These are phyloP conservation scores for Gallinago nigripennis DNA, from an alignment of 2,797 vertebrate genomes.

Conservation along the genomic window DNA sequence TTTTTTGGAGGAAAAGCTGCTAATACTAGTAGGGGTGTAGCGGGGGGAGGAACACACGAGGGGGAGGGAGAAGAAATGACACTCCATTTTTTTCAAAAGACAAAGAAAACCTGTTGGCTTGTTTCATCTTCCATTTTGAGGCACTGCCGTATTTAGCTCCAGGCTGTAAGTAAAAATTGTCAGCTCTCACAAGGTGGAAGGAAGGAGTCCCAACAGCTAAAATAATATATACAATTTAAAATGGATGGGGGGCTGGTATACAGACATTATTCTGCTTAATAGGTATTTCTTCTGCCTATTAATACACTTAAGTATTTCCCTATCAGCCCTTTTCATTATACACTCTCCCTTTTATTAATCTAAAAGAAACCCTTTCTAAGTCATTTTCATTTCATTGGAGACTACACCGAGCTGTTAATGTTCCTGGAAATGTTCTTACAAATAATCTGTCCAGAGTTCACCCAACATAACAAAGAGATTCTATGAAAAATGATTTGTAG, in stretches of 20 bases:
- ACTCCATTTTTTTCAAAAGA: slow-evolving; percentile 42
- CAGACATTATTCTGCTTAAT: not conserved
- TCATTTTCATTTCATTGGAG: slow-evolving; percentile 21
- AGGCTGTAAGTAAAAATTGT: slow-evolving; percentile 40
- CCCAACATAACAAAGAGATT: slow-evolving; percentile 64
- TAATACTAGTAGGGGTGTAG: not conserved
- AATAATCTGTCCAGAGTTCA: slow-evolving; percentile 62
- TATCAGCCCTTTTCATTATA: not conserved
- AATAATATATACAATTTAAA: slow-evolving; percentile 39
- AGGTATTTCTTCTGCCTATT: slow-evolving; percentile 20
- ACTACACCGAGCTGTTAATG: not conserved
- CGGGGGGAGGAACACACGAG: not conserved
- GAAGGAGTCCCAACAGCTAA: not conserved
- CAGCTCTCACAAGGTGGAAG: slow-evolving; percentile 28
- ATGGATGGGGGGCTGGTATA: not conserved
- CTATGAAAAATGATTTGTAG: slow-evolving; percentile 73
- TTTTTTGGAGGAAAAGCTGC: slow-evolving; percentile 84
- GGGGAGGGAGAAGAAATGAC: slow-evolving; percentile 38
- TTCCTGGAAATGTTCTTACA: slow-evolving; percentile 48
- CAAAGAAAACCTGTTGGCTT: slow-evolving; percentile 43
- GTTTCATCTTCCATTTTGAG: slow-evolving; percentile 53
- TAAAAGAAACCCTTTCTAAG: slow-evolving; percentile 8
- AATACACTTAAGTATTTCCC: not conserved
- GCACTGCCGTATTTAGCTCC: slow-evolving; percentile 15
- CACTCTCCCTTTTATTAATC: not conserved